These are phyloP conservation scores for Ceramica pisi DNA, from an alignment of 2,888 invertebrate genomes.

Conservation along the genomic window DNA sequence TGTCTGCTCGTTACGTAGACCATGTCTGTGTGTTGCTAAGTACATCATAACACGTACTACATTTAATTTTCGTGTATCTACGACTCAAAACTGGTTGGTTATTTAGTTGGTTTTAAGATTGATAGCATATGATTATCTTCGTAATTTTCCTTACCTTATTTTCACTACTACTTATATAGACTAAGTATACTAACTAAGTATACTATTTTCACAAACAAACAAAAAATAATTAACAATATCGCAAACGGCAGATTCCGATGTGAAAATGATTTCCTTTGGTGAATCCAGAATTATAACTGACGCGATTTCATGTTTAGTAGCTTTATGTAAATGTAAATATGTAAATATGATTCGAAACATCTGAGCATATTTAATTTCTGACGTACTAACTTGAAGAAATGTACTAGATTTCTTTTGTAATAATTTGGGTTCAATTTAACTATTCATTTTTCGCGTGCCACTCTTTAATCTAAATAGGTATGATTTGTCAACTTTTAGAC, in stretches of 20 bases:
- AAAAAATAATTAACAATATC: not conserved
- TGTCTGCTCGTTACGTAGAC: conserved; percentile 36
- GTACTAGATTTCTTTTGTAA: not conserved
- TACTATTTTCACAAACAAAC: no score
- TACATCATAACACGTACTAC: not conserved
- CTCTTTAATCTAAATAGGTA: no score
- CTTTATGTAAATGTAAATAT: not conserved
- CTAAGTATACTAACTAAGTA: no score
- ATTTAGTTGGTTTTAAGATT: not conserved
- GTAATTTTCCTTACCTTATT: not conserved
- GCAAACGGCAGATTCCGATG: no score
- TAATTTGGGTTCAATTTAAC: not conserved
- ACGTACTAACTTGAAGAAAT: not conserved
- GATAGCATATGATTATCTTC: not conserved
- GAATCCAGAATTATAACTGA: not conserved
- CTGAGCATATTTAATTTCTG: not conserved
- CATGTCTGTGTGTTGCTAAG: conserved; percentile 10
- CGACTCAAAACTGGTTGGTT: not conserved
- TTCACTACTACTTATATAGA: not conserved
- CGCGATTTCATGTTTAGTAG: not conserved
- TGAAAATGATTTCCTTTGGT: not conserved
- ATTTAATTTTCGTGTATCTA: not conserved
- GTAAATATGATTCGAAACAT: not conserved
- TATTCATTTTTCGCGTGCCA: no score
- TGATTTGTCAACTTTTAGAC: not conserved